These are phyloP conservation scores for Danaus melanippus DNA, from an alignment of 1,140 invertebrate genomes.

Conservation along the genomic window DNA sequence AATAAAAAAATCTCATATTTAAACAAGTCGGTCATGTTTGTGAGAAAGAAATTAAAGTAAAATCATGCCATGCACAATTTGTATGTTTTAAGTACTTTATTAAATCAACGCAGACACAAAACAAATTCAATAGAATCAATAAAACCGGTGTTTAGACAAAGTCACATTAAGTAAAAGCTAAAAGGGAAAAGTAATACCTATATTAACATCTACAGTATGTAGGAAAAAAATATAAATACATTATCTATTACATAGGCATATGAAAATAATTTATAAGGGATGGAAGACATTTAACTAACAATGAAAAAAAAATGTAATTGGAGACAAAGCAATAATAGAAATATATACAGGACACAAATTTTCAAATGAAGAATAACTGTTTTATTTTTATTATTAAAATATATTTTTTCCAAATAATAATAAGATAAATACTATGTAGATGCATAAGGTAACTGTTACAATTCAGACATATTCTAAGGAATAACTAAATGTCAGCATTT, in stretches of 20 bases:
- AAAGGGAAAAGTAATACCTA: conserved; percentile 13
- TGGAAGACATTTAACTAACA: no score
- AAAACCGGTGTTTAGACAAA: conserved; percentile 31
- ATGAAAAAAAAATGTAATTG: no score
- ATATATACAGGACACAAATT: no score
- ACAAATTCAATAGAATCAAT: conserved; percentile 41
- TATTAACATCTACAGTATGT: conserved; percentile 11
- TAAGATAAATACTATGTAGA: no score
- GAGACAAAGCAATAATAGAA: no score
- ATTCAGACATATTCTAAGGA: no score
- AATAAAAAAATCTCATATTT: neutral
- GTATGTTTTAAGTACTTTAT: conserved; percentile 38
- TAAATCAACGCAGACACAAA: conserved; percentile 38
- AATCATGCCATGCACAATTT: conserved; percentile 18
- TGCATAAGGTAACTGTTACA: no score
- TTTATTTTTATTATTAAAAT: no score
- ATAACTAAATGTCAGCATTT: no score
- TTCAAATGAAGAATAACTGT: no score
- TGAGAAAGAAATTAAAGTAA: conserved; percentile 8
- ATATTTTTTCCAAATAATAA: no score
- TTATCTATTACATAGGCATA: neutral
- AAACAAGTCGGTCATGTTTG: conserved; percentile 1
- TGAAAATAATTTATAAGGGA: conserved; percentile 1
- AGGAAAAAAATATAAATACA: conserved; percentile 14
- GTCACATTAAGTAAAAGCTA: conserved; percentile 16